Conservation (phyloP, 23 tunicate species). For the Trididemnum miniatum region DNA sequence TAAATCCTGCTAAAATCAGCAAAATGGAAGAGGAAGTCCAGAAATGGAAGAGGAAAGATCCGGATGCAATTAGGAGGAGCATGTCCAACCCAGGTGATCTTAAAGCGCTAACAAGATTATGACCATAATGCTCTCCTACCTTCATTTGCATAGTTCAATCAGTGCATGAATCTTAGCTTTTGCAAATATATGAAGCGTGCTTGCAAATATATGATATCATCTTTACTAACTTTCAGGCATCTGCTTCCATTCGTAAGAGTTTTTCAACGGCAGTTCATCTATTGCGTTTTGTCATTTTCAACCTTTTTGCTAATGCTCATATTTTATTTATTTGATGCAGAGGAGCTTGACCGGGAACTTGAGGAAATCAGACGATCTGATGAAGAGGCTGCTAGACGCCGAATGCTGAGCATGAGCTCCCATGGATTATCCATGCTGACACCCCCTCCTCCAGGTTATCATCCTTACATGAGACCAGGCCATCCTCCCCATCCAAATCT, state of each 20-base stretch:
- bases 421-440: slow-evolving; percentile 73
- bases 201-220: too few species aligned
- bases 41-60: slow-evolving; percentile 98
- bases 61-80: slow-evolving; percentile 92
- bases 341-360: slow-evolving; percentile 86
- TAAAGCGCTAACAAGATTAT: too few species aligned
- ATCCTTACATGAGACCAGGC: slow-evolving; percentile 34
- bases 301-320: too few species aligned
- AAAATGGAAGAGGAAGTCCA: slow-evolving; percentile 98
- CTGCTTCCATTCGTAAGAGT: too few species aligned
- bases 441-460: slow-evolving; percentile 31
- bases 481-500: slow-evolving; percentile 30
- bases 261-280: too few species aligned
- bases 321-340: too few species aligned
- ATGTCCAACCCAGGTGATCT: slow-evolving; percentile 87
- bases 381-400: slow-evolving; percentile 83
- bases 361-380: slow-evolving; percentile 88
- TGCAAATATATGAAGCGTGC: too few species aligned
- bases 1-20: slow-evolving; percentile 79
- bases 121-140: too few species aligned
- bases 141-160: too few species aligned
- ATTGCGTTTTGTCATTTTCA: too few species aligned
- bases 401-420: slow-evolving; percentile 72
- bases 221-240: too few species aligned
- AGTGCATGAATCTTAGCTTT: too few species aligned